These are phyloP conservation scores for Drosophila koepferae DNA, from an alignment of 2,888 invertebrate species.

Conservation along the genomic window DNA sequence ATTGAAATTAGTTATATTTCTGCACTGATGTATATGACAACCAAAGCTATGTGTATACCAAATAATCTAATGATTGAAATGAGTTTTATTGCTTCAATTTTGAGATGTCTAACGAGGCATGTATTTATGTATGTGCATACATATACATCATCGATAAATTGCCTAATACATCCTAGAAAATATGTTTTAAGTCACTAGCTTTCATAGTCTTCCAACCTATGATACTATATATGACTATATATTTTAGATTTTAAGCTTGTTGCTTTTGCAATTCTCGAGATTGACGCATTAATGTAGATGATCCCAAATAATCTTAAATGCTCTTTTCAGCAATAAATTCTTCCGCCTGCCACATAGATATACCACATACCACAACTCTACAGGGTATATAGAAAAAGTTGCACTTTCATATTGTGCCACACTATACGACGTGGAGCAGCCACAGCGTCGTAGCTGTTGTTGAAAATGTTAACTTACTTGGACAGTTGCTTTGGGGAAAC, in stretches of 20 bases:
- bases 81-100: no score
- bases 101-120: no score
- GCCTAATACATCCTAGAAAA: no score
- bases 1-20: not conserved
- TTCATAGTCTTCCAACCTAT: not conserved
- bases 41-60: not conserved
- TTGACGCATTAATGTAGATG: no score
- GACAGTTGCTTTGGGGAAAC: constrained; percentile 92
- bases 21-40: no score
- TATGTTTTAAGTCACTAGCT: not conserved
- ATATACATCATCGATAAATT: no score
- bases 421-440: constrained; percentile 12
- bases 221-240: not conserved
- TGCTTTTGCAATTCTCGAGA: not conserved
- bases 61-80: not conserved
- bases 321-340: not conserved
- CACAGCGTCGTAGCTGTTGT: constrained; percentile 46
- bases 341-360: not conserved
- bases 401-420: constrained; percentile 6
- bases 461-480: constrained; percentile 86
- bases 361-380: not conserved
- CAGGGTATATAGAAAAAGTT: constrained; percentile 30
- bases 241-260: not conserved
- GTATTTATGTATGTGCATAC: no score
- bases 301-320: no score